Conservation (phyloP, 2,113 vertebrate species). For the Labeo catla region DNA sequence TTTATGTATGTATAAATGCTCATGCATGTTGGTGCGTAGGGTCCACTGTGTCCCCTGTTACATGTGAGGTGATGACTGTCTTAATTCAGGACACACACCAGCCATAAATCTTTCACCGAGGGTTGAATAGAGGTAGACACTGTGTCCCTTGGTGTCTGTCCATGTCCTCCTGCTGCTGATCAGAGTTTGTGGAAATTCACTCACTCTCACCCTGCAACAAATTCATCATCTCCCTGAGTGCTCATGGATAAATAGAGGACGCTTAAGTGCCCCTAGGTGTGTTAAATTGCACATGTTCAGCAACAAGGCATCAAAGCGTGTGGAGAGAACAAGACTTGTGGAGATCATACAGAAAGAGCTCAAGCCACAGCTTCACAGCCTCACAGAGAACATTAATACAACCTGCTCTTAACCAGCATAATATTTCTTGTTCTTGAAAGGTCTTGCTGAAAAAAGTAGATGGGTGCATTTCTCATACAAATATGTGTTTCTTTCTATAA, state of each 20-base stretch:
- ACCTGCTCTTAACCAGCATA: neutral
- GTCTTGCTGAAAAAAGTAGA: neutral
- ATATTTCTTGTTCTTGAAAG: slow-evolving; percentile 14
- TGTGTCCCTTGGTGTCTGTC: neutral
- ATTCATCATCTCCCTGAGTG: slow-evolving; percentile 34
- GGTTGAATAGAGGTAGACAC: slow-evolving; percentile 6
- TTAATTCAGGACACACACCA: slow-evolving; percentile 25
- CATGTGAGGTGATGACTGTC: neutral
- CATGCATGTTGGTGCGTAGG: neutral
- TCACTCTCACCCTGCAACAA: neutral
- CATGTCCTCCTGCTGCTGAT: neutral
- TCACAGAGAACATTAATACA: neutral
- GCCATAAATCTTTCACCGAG: slow-evolving; percentile 35
- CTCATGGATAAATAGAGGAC: slow-evolving; percentile 29
- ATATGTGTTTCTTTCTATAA: neutral
- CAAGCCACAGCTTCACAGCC: neutral
- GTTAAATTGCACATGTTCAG: slow-evolving; percentile 36
- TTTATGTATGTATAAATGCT: neutral
- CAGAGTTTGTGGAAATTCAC: slow-evolving; percentile 21
- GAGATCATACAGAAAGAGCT: slow-evolving; percentile 13
- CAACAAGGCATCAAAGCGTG: slow-evolving; percentile 27
- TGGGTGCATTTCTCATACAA: slow-evolving; percentile 18
- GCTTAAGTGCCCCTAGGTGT: slow-evolving; percentile 20
- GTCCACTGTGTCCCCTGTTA: neutral
- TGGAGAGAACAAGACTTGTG: slow-evolving; percentile 21